Evolutionary conservation across 1,140 invertebrate genomes (phyloP).

Genomic region (Sitodiplosis mosellana): DNA sequence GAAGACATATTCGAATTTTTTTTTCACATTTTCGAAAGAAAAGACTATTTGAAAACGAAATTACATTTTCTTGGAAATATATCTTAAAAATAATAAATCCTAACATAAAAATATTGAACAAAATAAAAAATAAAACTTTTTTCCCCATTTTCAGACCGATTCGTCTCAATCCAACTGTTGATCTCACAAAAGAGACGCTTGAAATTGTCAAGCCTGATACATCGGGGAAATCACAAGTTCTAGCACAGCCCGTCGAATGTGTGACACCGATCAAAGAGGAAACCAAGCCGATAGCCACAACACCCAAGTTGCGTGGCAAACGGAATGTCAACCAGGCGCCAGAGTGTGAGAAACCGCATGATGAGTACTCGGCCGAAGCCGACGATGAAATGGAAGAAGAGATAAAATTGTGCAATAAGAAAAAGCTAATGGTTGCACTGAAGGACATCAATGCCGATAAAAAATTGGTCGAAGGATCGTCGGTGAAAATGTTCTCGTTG

Average conservation of each 20-base stretch:
- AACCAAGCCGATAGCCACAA: neutral
- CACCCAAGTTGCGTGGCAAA: neutral
- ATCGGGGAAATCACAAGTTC: neutral
- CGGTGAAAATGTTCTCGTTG: neutral
- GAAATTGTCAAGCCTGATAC: too few species aligned
- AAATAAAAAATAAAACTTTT: too few species aligned
- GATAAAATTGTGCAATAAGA: slow-evolving; percentile 8
- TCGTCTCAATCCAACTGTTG: neutral
- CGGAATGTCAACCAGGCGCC: neutral
- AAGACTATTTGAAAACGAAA: too few species aligned
- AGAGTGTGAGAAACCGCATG: slow-evolving; percentile 7
- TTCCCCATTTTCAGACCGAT: neutral
- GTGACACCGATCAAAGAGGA: neutral
- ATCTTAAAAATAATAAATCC: too few species aligned
- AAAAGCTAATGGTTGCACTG: neutral
- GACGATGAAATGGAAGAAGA: slow-evolving; percentile 43
- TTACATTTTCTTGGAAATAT: too few species aligned
- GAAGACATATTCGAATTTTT: too few species aligned
- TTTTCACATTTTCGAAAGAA: too few species aligned
- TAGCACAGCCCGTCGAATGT: neutral
- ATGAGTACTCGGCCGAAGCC: slow-evolving; percentile 39
- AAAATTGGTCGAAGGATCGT: neutral
- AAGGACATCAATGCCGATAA: neutral
- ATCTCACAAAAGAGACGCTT: neutral
- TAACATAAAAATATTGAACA: too few species aligned